These are phyloP conservation scores for Kudoa iwatai DNA, from an alignment of 30 jellyfish, hydroid and myxozoan genomes.

Conservation along the genomic window DNA sequence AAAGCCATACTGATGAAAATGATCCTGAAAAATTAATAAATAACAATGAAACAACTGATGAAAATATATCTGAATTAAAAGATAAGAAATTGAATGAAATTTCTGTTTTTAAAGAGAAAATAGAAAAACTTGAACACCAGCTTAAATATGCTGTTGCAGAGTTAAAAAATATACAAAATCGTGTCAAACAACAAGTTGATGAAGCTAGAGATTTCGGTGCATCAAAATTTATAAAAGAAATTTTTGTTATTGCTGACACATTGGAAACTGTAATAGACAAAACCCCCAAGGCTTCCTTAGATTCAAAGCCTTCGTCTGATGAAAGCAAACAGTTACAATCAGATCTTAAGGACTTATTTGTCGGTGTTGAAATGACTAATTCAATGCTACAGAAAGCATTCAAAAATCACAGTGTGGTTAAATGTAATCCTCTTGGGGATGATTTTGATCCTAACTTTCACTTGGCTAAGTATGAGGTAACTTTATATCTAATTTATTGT, in stretches of 20 bases:
- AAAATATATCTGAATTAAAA: no score
- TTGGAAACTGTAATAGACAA: constrained; percentile 48
- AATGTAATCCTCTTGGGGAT: constrained; percentile 22
- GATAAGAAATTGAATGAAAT: no score
- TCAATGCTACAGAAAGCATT: constrained; percentile 36
- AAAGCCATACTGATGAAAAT: no score
- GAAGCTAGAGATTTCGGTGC: constrained; percentile 32
- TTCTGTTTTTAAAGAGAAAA: no score
- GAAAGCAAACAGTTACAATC: constrained; percentile 9
- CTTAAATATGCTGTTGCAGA: constrained; percentile 81
- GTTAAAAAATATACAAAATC: constrained; percentile 13
- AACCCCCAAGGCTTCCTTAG: constrained; percentile 28
- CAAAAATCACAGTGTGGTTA: constrained; percentile 20
- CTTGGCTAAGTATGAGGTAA: constrained; percentile 43
- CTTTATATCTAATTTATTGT: constrained; percentile 25
- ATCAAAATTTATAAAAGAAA: constrained; percentile 41
- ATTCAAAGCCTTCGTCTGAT: no score
- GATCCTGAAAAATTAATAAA: no score
- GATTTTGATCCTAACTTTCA: constrained; percentile 85
- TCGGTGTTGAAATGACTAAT: constrained; percentile 50
- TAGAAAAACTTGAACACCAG: no score
- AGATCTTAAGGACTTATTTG: constrained; percentile 12
- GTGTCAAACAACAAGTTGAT: constrained; percentile 16
- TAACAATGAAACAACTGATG: no score
- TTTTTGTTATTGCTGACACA: constrained; percentile 45